Conservation (phyloP, 2,888 invertebrate genomes). For the Ceriagrion tenellum region DNA sequence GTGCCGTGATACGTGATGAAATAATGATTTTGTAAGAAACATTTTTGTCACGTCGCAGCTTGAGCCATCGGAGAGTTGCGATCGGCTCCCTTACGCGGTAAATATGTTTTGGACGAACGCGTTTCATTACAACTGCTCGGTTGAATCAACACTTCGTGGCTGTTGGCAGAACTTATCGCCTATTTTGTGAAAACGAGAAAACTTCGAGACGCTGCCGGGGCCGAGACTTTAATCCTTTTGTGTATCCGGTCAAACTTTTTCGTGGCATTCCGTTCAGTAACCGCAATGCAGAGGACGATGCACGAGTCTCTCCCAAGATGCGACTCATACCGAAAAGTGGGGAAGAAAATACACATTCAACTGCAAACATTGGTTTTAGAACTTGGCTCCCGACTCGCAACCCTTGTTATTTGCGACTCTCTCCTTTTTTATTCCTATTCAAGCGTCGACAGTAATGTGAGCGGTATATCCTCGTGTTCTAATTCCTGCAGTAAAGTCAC, state of each 20-base stretch:
- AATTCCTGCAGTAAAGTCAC: too few relatives aligned
- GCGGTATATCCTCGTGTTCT: too few relatives aligned
- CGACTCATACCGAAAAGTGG: background rate
- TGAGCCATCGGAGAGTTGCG: too few relatives aligned
- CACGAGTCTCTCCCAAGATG: background rate
- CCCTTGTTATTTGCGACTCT: background rate
- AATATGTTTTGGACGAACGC: background rate
- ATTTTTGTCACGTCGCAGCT: too few relatives aligned
- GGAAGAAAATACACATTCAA: background rate
- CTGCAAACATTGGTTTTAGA: background rate
- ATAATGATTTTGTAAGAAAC: too few relatives aligned
- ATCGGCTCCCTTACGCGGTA: background rate
- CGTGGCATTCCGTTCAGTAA: background rate
- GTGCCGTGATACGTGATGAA: too few relatives aligned
- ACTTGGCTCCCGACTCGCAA: background rate
- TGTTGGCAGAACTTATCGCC: background rate
- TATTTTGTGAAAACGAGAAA: background rate
- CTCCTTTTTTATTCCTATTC: background rate
- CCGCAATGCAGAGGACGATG: background rate
- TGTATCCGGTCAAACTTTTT: slow-evolving; percentile 6
- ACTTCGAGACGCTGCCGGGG: background rate
- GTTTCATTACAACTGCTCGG: background rate
- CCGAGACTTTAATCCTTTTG: background rate
- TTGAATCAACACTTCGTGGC: background rate
- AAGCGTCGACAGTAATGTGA: too few relatives aligned